Conservation (phyloP, 2,113 vertebrate species). For the Dasyornis broadbenti region DNA sequence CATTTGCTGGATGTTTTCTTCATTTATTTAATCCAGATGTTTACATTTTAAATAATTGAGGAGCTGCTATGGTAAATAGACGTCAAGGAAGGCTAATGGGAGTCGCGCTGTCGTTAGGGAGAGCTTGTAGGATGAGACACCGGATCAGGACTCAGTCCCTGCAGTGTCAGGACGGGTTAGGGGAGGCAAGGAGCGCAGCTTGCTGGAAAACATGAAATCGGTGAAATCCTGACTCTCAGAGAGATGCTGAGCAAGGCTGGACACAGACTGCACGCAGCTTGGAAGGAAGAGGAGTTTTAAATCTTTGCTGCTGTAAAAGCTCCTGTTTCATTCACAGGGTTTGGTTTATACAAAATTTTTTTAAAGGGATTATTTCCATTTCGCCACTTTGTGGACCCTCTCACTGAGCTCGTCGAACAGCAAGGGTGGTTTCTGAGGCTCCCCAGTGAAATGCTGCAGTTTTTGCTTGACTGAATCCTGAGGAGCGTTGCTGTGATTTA, state of each 20-base stretch:
- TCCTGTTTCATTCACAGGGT: fast-evolving
- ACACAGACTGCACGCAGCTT: neutral
- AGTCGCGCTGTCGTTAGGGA: conserved; percentile 11
- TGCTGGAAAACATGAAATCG: neutral
- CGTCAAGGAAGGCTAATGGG: conserved; percentile 55
- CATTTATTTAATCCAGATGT: conserved; percentile 63
- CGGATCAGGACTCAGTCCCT: neutral
- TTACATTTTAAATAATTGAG: conserved; percentile 64
- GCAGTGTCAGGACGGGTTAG: conserved; percentile 5
- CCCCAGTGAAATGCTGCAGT: neutral
- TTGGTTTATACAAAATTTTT: neutral
- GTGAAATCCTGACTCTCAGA: neutral
- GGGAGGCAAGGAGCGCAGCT: neutral
- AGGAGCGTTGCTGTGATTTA: neutral
- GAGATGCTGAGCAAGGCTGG: neutral
- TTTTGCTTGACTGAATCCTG: neutral
- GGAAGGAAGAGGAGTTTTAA: no score
- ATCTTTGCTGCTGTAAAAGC: no score
- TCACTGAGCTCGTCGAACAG: neutral
- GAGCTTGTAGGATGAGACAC: neutral
- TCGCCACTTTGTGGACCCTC: neutral
- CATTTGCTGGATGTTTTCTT: conserved; percentile 31
- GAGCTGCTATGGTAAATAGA: conserved; percentile 49
- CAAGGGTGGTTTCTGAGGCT: neutral
- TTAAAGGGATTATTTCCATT: neutral